Evolutionary conservation across 2,797 vertebrate genomes (phyloP).

Genomic region (Neoniphon sammara): DNA sequence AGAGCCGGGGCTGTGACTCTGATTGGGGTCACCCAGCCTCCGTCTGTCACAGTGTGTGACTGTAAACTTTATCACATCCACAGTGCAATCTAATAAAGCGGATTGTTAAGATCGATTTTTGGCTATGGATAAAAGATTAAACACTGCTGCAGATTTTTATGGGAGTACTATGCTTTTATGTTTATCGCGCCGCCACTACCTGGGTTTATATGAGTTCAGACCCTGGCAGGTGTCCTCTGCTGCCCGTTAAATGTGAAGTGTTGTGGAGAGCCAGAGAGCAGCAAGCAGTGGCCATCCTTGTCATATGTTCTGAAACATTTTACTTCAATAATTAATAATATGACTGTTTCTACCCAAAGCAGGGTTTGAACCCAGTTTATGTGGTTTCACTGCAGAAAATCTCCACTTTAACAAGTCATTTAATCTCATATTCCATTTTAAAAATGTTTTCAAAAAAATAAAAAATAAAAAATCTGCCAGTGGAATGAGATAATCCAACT

Average conservation of each 20-base stretch:
- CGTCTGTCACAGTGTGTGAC: constrained; percentile 39
- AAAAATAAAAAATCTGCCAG: too few species aligned
- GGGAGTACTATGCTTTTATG: constrained; percentile 58
- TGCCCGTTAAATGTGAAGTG: constrained; percentile 9
- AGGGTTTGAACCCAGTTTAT: constrained; percentile 45
- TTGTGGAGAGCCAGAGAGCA: not conserved
- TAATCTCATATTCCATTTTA: too few species aligned
- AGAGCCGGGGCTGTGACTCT: constrained; percentile 41
- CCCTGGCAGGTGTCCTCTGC: constrained; percentile 54
- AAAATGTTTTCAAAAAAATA: too few species aligned
- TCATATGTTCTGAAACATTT: constrained; percentile 45
- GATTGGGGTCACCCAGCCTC: constrained; percentile 62
- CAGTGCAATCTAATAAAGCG: constrained; percentile 60
- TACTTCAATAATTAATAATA: constrained; percentile 47
- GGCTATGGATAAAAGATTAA: constrained; percentile 67
- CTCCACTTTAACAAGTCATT: too few species aligned
- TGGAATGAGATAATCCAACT: too few species aligned
- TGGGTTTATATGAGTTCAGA: constrained; percentile 46
- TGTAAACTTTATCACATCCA: constrained; percentile 65
- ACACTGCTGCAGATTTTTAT: constrained; percentile 59
- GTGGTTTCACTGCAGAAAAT: too few species aligned
- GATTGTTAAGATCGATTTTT: constrained; percentile 67
- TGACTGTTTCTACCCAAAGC: constrained; percentile 35
- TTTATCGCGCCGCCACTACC: constrained; percentile 28
- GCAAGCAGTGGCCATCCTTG: constrained; percentile 18